Conservation (phyloP, 2,888 invertebrate species). For the Drosophila histrio region DNA sequence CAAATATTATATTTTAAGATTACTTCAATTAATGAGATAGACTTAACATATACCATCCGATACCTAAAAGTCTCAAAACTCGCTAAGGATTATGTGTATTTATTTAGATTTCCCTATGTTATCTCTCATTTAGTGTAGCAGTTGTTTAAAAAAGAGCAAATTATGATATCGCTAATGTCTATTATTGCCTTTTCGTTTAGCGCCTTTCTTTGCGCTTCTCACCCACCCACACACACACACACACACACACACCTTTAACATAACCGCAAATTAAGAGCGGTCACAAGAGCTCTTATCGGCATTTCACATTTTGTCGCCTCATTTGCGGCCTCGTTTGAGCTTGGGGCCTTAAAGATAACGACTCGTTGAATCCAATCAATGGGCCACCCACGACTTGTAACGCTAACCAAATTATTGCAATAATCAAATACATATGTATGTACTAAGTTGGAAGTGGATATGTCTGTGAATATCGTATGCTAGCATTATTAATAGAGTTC, state of each 20-base stretch:
- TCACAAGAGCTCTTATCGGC: conserved; percentile 22
- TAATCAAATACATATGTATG: conserved; percentile 32
- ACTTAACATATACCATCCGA: too few species aligned
- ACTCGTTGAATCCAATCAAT: conserved; percentile 26
- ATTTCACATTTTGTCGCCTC: conserved; percentile 38
- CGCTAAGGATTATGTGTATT: too few species aligned
- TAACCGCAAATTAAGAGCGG: conserved; percentile 1
- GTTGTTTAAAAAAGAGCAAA: neutral
- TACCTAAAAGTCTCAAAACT: too few species aligned
- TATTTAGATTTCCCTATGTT: too few species aligned
- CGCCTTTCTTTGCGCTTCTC: conserved; percentile 11
- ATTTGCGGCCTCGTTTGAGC: conserved; percentile 47
- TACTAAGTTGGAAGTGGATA: neutral
- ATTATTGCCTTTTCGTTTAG: neutral
- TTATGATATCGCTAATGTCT: conserved; percentile 24
- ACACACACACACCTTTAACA: conserved; percentile 8
- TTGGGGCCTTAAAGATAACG: conserved; percentile 11
- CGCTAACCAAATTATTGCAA: conserved; percentile 45
- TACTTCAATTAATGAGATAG: too few species aligned
- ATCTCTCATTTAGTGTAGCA: too few species aligned
- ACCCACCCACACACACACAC: conserved; percentile 6
- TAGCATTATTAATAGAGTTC: conserved; percentile 58
- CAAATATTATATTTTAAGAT: too few species aligned
- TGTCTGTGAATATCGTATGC: conserved; percentile 31
- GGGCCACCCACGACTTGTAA: conserved; percentile 38